These are phyloP conservation scores for Cephus spinipes DNA, from an alignment of 2,888 invertebrate species.

Conservation along the genomic window DNA sequence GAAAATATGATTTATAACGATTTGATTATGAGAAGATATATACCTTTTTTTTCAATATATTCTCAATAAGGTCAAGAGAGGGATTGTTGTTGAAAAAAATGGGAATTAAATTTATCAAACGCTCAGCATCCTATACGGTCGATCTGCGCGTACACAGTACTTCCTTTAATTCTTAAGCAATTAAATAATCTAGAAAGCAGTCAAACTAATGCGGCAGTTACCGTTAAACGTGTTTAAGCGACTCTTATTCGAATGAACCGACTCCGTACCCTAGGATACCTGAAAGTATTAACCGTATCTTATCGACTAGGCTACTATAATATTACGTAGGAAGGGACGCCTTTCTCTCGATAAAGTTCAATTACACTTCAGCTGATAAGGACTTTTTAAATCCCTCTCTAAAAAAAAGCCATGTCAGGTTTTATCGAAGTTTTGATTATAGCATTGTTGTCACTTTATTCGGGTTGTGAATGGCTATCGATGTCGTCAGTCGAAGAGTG, in stretches of 20 bases:
- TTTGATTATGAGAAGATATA: neutral
- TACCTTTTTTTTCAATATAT: neutral
- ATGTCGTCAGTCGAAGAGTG: too few species aligned
- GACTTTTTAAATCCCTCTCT: neutral
- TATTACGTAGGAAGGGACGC: neutral
- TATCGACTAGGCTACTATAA: neutral
- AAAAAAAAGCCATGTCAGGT: too few species aligned
- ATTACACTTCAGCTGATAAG: neutral
- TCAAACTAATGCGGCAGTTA: conserved; percentile 17
- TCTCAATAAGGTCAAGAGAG: neutral
- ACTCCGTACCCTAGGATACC: neutral
- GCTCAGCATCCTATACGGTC: neutral
- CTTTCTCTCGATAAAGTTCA: neutral
- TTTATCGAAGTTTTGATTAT: too few species aligned
- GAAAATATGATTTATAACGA: neutral
- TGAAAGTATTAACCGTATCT: neutral
- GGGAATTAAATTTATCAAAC: neutral
- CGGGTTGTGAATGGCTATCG: too few species aligned
- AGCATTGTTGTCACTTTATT: too few species aligned
- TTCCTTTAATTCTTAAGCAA: conserved; percentile 1
- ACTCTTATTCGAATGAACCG: neutral
- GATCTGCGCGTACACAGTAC: neutral
- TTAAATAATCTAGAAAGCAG: conserved; percentile 18
- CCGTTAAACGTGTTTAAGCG: conserved; percentile 1
- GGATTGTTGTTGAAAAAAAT: neutral